Percentiles rank a stretch among this genome's conserved stretches.
Evolutionary conservation across 2,888 invertebrate species (phyloP).

Genomic region (Tenthredo scrophulariae): DNA sequence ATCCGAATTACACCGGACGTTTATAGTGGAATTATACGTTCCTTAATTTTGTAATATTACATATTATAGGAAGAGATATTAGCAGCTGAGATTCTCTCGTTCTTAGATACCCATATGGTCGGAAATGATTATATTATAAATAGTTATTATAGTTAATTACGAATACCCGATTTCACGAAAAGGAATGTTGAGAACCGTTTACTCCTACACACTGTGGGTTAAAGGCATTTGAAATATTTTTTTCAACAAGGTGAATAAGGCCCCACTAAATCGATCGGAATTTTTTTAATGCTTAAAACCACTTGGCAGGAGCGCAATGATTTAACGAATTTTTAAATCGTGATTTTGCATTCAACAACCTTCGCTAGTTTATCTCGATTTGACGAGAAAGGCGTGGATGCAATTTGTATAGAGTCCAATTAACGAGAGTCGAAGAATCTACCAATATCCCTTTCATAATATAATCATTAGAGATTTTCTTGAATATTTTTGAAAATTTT

Average conservation of each 20-base stretch:
- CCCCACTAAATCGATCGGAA: background rate
- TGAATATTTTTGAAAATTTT: slow-evolving; percentile 25
- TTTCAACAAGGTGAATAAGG: background rate
- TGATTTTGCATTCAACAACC: slow-evolving; percentile 40
- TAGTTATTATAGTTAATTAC: slow-evolving; percentile 4
- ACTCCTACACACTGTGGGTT: background rate
- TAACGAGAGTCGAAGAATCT: slow-evolving; percentile 9
- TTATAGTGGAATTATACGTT: slow-evolving; percentile 41
- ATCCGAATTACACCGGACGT: slow-evolving; percentile 26
- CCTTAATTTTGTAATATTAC: slow-evolving; percentile 20
- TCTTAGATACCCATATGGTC: background rate
- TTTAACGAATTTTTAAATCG: background rate
- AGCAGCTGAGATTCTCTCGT: slow-evolving; percentile 24
- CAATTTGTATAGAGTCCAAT: background rate
- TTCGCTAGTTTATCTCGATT: slow-evolving; percentile 53
- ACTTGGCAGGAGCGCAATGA: background rate
- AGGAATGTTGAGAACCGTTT: background rate
- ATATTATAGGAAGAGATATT: slow-evolving; percentile 44
- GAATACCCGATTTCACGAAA: background rate
- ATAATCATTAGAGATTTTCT: background rate
- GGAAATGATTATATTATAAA: background rate
- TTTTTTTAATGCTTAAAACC: background rate
- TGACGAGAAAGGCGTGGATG: slow-evolving; percentile 54
- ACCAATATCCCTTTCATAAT: background rate
- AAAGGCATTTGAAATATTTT: background rate